These are phyloP conservation scores for Scaptomyza montana DNA, from an alignment of 1,140 invertebrate species.

Conservation along the genomic window DNA sequence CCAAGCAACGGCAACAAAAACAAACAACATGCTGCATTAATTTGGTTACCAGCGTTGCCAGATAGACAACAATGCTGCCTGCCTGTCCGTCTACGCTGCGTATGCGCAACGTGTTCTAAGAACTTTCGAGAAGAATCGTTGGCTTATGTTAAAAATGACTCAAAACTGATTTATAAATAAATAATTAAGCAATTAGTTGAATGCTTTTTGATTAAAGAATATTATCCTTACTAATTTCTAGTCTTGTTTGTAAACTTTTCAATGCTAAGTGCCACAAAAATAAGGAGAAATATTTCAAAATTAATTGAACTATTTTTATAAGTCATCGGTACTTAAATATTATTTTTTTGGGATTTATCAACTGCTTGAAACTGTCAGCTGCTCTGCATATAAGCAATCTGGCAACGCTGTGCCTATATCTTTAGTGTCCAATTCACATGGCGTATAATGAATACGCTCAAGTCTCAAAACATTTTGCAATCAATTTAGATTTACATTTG, in stretches of 20 bases:
- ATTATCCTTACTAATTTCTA: too few relatives aligned
- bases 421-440: conserved; percentile 23
- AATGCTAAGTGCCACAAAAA: too few relatives aligned
- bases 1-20: conserved; percentile 38
- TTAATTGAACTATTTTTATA: too few relatives aligned
- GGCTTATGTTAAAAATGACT: too few relatives aligned
- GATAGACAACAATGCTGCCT: not conserved
- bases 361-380: not conserved
- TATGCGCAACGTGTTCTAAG: conserved; percentile 40
- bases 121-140: not conserved
- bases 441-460: conserved; percentile 54
- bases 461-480: conserved; percentile 71
- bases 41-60: conserved; percentile 56
- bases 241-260: too few relatives aligned
- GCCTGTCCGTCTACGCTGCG: conserved; percentile 25
- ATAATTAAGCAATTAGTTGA: too few relatives aligned
- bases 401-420: conserved; percentile 33
- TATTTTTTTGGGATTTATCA: too few relatives aligned
- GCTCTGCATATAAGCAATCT: conserved; percentile 18
- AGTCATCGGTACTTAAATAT: too few relatives aligned
- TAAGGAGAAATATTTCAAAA: too few relatives aligned
- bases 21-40: conserved; percentile 43
- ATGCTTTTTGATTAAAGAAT: too few relatives aligned
- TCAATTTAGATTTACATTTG: conserved; percentile 79
- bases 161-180: too few relatives aligned